A percentile compares a stretch with the other conserved stretches of the same genome.
Evolutionary conservation across 2,888 invertebrate genomes (phyloP).

Genomic region (Gari tellinella): DNA sequence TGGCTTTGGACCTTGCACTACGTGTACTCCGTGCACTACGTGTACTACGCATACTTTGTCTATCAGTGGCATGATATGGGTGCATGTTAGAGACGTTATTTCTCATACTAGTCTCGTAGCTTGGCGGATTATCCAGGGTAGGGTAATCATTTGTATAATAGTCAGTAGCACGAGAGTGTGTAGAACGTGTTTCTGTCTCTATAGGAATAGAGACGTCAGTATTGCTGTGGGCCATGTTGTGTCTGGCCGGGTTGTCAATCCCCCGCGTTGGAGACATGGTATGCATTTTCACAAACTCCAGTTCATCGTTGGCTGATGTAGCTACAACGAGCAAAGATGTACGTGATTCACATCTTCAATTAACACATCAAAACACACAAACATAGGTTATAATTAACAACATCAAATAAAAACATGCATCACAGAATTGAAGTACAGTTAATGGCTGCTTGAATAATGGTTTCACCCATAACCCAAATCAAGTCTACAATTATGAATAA

Average conservation of each 20-base stretch:
- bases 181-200: conserved; percentile 39
- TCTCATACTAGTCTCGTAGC: conserved; percentile 78
- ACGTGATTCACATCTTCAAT: too few relatives aligned
- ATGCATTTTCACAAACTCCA: conserved; percentile 84
- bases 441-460: too few relatives aligned
- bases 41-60: conserved; percentile 59
- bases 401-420: too few relatives aligned
- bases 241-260: conserved; percentile 2
- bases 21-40: conserved; percentile 73
- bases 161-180: conserved; percentile 31
- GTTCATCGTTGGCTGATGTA: conserved; percentile 82
- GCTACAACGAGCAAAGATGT: conserved; percentile 67
- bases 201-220: conserved; percentile 34
- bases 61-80: conserved; percentile 67
- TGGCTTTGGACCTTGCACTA: conserved; percentile 71
- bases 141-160: conserved; percentile 50
- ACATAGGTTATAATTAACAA: too few relatives aligned
- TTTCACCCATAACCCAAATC: too few relatives aligned
- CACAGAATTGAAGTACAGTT: too few relatives aligned
- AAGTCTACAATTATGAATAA: too few relatives aligned
- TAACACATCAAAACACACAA: too few relatives aligned
- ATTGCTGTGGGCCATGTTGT: conserved; percentile 51
- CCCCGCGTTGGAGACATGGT: conserved; percentile 48
- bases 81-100: conserved; percentile 63
- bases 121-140: conserved; percentile 74